Conservation (phyloP, 2,113 vertebrate species). For the Tenebrosternarchus preto region DNA sequence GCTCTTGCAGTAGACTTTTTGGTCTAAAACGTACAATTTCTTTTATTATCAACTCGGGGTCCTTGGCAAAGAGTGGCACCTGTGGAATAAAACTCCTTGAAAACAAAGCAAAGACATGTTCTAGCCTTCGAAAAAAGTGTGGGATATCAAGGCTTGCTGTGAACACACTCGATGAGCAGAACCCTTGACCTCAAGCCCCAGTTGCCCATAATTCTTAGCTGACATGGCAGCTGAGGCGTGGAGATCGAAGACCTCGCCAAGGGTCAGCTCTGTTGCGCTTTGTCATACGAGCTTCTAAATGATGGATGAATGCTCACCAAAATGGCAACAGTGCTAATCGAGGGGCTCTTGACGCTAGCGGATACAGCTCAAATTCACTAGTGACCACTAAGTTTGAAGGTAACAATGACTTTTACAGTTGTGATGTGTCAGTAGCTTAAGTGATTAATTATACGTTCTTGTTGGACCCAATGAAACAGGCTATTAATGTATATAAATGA, state of each 20-base stretch:
- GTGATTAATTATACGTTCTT: neutral
- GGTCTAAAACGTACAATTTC: too few relatives aligned
- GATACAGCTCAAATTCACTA: neutral
- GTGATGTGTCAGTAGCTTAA: neutral
- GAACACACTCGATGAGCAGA: slow-evolving; percentile 49
- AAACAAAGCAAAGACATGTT: neutral
- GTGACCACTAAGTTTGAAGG: neutral
- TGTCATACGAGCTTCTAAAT: slow-evolving; percentile 81
- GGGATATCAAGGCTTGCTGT: slow-evolving; percentile 36
- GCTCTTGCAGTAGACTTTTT: too few relatives aligned
- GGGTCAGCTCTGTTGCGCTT: slow-evolving; percentile 88
- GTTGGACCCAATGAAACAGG: neutral
- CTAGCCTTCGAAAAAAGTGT: neutral
- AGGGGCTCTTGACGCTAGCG: slow-evolving; percentile 47
- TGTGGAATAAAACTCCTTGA: neutral
- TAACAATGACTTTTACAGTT: slow-evolving; percentile 10
- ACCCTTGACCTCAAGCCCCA: slow-evolving; percentile 72
- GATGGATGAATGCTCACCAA: slow-evolving; percentile 81
- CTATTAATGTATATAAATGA: neutral
- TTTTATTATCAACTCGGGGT: too few relatives aligned
- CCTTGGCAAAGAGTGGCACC: too few relatives aligned
- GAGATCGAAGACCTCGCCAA: slow-evolving; percentile 83
- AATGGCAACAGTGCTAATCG: slow-evolving; percentile 55
- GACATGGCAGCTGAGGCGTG: slow-evolving; percentile 94
- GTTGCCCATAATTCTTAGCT: slow-evolving; percentile 87